Evolutionary conservation across 35 echinoderm and acorn worm genomes (phyloP).

Genomic region (Strongylocentrotus purpuratus): DNA sequence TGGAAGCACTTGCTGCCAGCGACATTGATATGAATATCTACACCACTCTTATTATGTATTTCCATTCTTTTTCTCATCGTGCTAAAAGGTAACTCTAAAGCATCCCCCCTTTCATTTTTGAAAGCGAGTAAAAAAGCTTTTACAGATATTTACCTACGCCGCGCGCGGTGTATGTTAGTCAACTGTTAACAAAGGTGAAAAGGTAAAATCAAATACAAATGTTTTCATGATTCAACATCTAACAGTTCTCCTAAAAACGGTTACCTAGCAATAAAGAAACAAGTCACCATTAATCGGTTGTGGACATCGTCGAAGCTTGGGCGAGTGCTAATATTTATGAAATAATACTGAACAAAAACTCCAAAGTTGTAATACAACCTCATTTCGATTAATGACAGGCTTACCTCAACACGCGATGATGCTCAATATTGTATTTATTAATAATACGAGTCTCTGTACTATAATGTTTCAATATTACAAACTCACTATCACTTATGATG

Average conservation of each 20-base stretch:
- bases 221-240: neutral
- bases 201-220: neutral
- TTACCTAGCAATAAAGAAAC: neutral
- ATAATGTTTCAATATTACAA: no score
- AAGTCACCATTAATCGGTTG: neutral
- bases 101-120: no score
- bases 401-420: neutral
- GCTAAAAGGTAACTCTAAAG: no score
- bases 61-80: no score
- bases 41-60: neutral
- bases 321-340: neutral
- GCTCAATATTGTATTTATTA: neutral
- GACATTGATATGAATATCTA: neutral
- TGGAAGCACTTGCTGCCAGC: neutral
- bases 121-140: no score
- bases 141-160: no score
- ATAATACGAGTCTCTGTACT: no score
- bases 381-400: no score
- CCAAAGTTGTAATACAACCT: no score
- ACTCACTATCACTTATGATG: no score
- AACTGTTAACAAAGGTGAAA: no score
- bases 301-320: neutral
- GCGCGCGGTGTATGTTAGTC: no score
- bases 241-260: neutral
- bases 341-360: neutral